phyloP scores from a whole-genome alignment of 2,888 invertebrate genomes.

The Dioctria linearis region DNA sequence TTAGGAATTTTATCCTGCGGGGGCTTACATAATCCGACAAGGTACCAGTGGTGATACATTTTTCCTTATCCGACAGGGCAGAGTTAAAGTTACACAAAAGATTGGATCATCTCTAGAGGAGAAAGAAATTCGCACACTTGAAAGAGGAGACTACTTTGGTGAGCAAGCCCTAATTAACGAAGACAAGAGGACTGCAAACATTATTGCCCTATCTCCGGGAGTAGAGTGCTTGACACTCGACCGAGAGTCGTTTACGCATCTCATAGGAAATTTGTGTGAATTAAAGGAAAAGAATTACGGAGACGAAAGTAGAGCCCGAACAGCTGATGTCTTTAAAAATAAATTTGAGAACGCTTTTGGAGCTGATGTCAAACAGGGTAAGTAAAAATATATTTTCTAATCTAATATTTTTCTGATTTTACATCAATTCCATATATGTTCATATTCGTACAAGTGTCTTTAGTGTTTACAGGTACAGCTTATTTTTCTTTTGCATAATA shows the following conservation, averaged over 20 bases:
- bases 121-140: constrained; percentile 79
- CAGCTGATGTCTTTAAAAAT: constrained; percentile 69
- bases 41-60: constrained; percentile 92
- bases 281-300: constrained; percentile 83
- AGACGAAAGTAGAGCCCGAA: constrained; percentile 74
- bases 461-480: too few species aligned
- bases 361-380: constrained; percentile 67
- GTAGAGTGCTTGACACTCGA: constrained; percentile 91
- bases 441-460: too few species aligned
- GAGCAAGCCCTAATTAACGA: constrained; percentile 90
- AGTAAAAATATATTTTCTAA: constrained; percentile 5
- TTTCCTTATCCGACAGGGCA: constrained; percentile 90
- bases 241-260: constrained; percentile 81
- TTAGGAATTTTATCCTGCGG: constrained; percentile 86
- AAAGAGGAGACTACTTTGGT: constrained; percentile 89
- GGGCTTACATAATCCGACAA: constrained; percentile 86
- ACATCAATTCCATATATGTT: background rate
- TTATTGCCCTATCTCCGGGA: constrained; percentile 88
- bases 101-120: constrained; percentile 75
- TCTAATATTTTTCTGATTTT: background rate
- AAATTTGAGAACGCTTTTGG: constrained; percentile 68
- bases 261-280: constrained; percentile 84
- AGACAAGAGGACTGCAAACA: constrained; percentile 91
- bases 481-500: too few species aligned
- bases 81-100: constrained; percentile 82